Base-by-base conservation (phyloP, 2,888 invertebrate genomes). In the Endotricha flammealis region DNA sequence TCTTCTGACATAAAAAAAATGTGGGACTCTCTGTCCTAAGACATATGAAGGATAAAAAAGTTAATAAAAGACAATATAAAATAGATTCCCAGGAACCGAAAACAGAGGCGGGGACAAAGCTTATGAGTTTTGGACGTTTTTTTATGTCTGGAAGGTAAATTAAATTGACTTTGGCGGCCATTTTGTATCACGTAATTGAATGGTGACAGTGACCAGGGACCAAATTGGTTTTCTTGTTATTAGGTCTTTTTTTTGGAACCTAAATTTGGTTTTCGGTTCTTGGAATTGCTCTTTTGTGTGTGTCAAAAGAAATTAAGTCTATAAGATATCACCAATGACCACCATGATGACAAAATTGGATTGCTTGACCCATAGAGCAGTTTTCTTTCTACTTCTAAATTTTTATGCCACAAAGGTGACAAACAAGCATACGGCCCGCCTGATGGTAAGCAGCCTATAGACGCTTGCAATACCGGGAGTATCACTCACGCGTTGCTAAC, bases 61-160 rank as follows among this genome's bases (percentile, higher is more conserved):
- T 41, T 42, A 39, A 45, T 44, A 42, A 44, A 34, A 31, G 34
- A 20, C 38, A 39, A 32, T 39, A 40, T 42, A 32, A 42, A 42
- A 47, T 47, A 47, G 47, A 47, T 40, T 38, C 42, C 31, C 32
- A 32, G 41, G 36, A 41, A 39, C 39, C 38, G 10, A 29, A 27
- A 35, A 29, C 35, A 38, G 38, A 41, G 47, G 47, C 47, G 47
- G 47, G 37, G 47, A 47, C 47, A 47, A 32, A 36, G 38, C 45
- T 47, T 47, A 47, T 47, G 47, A 44, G 44, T 42, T 47, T 41
- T 40, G 47, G 44, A 41, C 44, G 37, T 42, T 38, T 47, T 47
- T 47, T 44, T 37, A 38, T 35, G 47, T 47, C 47, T 44, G 44
- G 42, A 40, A 30, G 42, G 39, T 36, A 41, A 39, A 39, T 39